Evolutionary conservation across 1,140 invertebrate genomes (phyloP).

Genomic region (Macrocentrus cingulum): DNA sequence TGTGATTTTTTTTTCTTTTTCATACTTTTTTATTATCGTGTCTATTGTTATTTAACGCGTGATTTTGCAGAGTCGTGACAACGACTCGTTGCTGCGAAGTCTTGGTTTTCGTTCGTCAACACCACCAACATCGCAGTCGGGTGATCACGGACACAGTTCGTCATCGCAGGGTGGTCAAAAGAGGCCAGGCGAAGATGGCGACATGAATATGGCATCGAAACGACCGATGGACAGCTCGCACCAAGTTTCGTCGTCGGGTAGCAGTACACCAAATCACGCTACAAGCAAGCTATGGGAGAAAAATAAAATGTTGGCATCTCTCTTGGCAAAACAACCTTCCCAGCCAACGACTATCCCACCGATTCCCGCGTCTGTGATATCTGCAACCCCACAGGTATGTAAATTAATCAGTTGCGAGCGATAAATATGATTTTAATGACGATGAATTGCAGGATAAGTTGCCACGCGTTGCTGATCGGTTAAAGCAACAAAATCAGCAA

Average conservation of each 20-base stretch:
- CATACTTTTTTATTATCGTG: neutral
- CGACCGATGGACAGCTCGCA: constrained; percentile 60
- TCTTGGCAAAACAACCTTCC: constrained; percentile 79
- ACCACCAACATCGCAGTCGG: constrained; percentile 55
- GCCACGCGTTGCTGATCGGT: constrained; percentile 52
- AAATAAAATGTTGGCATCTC: constrained; percentile 83
- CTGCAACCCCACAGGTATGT: constrained; percentile 63
- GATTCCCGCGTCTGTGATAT: constrained; percentile 67
- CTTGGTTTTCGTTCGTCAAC: constrained; percentile 63
- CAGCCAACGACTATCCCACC: constrained; percentile 69
- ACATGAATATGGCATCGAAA: constrained; percentile 62
- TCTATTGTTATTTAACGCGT: too few relatives aligned
- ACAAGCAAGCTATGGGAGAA: constrained; percentile 75
- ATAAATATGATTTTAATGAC: neutral
- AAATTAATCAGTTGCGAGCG: neutral
- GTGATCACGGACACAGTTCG: constrained; percentile 44
- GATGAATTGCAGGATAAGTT: constrained; percentile 56
- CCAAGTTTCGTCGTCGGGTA: constrained; percentile 56
- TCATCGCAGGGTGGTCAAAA: constrained; percentile 64
- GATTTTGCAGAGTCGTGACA: constrained; percentile 51
- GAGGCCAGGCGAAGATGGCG: constrained; percentile 69
- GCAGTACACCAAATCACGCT: constrained; percentile 48
- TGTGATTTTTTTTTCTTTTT: constrained; percentile 17
- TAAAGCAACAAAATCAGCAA: constrained; percentile 57
- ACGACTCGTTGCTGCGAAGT: constrained; percentile 63